These are phyloP conservation scores for Proterorhinus semilunaris DNA, from an alignment of 2,113 vertebrate genomes.

Conservation along the genomic window DNA sequence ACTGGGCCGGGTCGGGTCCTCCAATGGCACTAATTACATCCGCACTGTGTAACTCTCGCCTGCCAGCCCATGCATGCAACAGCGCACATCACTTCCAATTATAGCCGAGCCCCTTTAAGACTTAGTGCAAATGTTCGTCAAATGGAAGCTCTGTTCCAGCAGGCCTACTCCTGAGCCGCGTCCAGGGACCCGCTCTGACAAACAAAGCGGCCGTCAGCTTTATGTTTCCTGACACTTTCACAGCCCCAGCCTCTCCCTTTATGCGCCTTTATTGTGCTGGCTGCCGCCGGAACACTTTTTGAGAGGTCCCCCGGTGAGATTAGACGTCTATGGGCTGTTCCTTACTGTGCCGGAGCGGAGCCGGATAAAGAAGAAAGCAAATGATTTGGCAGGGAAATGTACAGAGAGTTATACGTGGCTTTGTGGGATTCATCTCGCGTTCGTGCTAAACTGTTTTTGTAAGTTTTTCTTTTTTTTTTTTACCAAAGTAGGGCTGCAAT, in stretches of 20 bases:
- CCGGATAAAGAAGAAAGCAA: conserved; percentile 26
- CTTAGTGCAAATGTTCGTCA: not conserved
- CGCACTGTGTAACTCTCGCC: too few relatives aligned
- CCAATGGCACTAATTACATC: too few relatives aligned
- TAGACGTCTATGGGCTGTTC: conserved; percentile 7
- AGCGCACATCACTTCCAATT: not conserved
- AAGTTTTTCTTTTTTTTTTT: too few relatives aligned
- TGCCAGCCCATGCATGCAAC: not conserved
- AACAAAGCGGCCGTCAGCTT: conserved; percentile 28
- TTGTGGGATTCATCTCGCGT: not conserved
- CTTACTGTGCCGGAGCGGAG: conserved; percentile 5
- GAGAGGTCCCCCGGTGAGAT: conserved; percentile 34
- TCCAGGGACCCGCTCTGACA: conserved; percentile 11
- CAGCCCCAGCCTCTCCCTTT: conserved; percentile 24
- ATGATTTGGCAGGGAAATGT: not conserved
- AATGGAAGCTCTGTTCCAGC: not conserved
- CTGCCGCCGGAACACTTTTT: conserved; percentile 36
- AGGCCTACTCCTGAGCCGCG: not conserved
- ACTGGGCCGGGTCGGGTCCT: too few relatives aligned
- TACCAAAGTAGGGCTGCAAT: too few relatives aligned
- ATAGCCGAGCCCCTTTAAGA: not conserved
- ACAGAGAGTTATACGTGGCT: not conserved
- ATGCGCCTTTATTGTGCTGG: conserved; percentile 31
- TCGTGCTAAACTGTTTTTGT: not conserved
- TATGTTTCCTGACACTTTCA: conserved; percentile 39